These are phyloP conservation scores for Cyrtodaria siliqua DNA, from an alignment of 2,888 invertebrate species.

Conservation along the genomic window DNA sequence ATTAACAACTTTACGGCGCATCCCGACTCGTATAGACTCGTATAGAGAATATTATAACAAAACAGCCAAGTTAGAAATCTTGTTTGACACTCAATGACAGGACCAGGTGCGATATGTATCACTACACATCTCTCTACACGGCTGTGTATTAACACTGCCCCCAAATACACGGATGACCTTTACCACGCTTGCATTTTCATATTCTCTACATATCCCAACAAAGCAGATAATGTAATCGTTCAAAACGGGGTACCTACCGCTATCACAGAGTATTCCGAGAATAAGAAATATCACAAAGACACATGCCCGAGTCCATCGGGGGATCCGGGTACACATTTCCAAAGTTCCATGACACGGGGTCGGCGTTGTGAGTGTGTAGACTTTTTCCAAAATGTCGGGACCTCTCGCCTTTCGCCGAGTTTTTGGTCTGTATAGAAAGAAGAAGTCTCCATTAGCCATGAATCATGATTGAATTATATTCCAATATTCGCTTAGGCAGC, in stretches of 20 bases:
- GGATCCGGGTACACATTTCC: conserved; percentile 45
- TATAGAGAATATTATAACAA: too few relatives aligned
- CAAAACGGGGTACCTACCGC: conserved; percentile 18
- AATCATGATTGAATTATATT: conserved; percentile 50
- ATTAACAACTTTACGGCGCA: too few relatives aligned
- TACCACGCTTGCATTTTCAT: background rate
- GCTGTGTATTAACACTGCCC: conserved; percentile 5
- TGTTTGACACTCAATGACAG: too few relatives aligned
- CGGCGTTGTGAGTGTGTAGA: conserved; percentile 23
- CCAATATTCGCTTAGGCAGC: conserved; percentile 5
- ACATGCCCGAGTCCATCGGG: conserved; percentile 44
- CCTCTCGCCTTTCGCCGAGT: conserved; percentile 44
- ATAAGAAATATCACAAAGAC: conserved; percentile 30
- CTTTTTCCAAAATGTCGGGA: conserved; percentile 60
- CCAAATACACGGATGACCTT: conserved; percentile 1
- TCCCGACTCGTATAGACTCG: too few relatives aligned
- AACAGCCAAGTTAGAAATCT: too few relatives aligned
- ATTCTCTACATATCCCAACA: background rate
- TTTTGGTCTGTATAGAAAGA: conserved; percentile 53
- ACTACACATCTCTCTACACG: conserved; percentile 7
- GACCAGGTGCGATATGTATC: conserved; percentile 21
- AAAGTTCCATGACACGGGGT: conserved; percentile 58
- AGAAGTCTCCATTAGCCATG: conserved; percentile 67
- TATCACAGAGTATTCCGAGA: conserved; percentile 20
- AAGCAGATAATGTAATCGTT: background rate